phyloP scores from a whole-genome alignment of 1,140 invertebrate species.

The Drosophila lacteicornis region DNA sequence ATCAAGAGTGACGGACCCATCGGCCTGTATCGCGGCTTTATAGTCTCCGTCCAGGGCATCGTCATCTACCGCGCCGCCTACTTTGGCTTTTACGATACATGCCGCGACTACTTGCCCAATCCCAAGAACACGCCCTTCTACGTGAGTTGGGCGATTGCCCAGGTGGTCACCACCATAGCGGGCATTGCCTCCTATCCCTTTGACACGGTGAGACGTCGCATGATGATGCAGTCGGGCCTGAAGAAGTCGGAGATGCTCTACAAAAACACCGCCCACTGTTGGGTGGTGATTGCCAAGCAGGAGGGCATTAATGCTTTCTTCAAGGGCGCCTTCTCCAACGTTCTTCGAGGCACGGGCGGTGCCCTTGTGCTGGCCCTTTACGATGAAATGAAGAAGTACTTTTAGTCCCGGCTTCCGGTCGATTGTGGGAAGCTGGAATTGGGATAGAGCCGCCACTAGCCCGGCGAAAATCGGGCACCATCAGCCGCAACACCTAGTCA shows the following conservation, averaged over 20 bases:
- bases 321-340: constrained; percentile 92
- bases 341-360: constrained; percentile 91
- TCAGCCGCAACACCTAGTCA: neutral
- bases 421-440: neutral
- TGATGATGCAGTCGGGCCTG: constrained; percentile 96
- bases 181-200: constrained; percentile 97
- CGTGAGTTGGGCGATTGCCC: constrained; percentile 78
- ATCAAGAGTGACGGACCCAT: constrained; percentile 93
- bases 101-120: constrained; percentile 93
- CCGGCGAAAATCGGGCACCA: neutral
- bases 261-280: constrained; percentile 91
- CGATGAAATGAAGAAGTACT: constrained; percentile 89
- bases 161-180: constrained; percentile 93
- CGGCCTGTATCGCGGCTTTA: constrained; percentile 96
- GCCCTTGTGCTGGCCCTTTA: constrained; percentile 93
- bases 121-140: constrained; percentile 92
- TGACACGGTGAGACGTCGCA: constrained; percentile 95
- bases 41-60: constrained; percentile 95
- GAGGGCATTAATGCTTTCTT: constrained; percentile 92
- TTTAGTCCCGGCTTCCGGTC: constrained; percentile 25
- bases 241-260: constrained; percentile 90
- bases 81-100: constrained; percentile 93
- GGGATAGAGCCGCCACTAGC: neutral
- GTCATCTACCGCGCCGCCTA: constrained; percentile 95
- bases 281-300: constrained; percentile 89